phyloP scores from a whole-genome alignment of 2,113 vertebrate species.

The Ifrita kowaldi region DNA sequence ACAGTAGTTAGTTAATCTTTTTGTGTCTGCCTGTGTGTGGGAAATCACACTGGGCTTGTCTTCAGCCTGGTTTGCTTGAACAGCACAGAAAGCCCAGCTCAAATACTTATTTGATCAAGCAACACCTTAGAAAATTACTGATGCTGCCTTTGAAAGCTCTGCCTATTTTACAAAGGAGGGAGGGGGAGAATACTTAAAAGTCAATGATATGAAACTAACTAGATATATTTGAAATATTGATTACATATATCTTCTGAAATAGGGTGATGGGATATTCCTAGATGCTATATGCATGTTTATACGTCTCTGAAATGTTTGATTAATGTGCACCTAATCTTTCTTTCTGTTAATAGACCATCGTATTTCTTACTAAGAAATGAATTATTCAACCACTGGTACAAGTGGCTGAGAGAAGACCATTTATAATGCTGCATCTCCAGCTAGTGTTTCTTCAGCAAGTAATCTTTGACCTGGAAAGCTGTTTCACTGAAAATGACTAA shows the following conservation, averaged over 20 bases:
- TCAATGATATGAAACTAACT: constrained; percentile 22
- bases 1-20: neutral
- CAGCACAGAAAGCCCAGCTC: neutral
- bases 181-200: neutral
- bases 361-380: constrained; percentile 69
- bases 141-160: neutral
- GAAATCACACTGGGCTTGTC: neutral
- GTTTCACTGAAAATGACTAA: constrained; percentile 57
- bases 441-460: constrained; percentile 35
- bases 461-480: constrained; percentile 59
- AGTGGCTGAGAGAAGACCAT: constrained; percentile 62
- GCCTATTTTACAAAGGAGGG: neutral
- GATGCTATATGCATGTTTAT: constrained; percentile 28
- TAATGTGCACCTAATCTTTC: constrained; percentile 67
- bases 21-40: neutral
- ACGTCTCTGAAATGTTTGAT: constrained; percentile 65
- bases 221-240: constrained; percentile 53
- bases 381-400: constrained; percentile 49
- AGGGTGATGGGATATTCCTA: neutral
- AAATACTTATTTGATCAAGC: neutral
- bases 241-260: constrained; percentile 32
- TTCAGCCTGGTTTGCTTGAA: neutral
- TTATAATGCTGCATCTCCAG: constrained; percentile 65
- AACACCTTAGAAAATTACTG: constrained; percentile 16
- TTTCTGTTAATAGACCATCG: constrained; percentile 66